Conservation (phyloP, 2,888 invertebrate species). For the Melieria picta region DNA sequence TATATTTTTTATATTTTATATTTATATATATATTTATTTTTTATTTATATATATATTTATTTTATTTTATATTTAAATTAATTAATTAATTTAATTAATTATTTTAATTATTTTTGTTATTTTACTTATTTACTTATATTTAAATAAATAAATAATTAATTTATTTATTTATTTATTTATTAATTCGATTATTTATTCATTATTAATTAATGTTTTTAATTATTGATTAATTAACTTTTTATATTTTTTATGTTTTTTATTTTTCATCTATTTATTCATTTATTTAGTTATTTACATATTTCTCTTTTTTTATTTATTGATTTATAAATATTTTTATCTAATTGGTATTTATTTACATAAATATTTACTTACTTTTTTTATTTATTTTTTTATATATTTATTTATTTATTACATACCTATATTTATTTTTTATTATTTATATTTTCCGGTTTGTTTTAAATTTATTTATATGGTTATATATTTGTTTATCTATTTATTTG, state of each 20-base stretch:
- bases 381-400: neutral
- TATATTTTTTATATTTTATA: too few species aligned
- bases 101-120: slow-evolving; percentile 3
- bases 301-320: neutral
- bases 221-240: neutral
- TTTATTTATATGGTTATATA: neutral
- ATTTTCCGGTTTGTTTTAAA: neutral
- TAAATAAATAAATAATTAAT: too few species aligned
- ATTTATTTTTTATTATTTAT: neutral
- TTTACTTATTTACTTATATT: neutral
- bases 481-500: neutral
- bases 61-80: slow-evolving; percentile 12
- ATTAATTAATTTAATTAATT: neutral
- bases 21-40: too few species aligned
- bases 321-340: neutral
- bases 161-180: neutral
- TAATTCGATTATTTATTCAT: neutral
- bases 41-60: slow-evolving; percentile 12
- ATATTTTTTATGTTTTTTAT: neutral
- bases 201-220: neutral
- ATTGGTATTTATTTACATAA: neutral
- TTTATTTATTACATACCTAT: neutral
- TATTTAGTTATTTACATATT: neutral
- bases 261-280: neutral
- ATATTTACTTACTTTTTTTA: neutral